A percentile compares a stretch with the other conserved stretches of the same genome.
These are phyloP conservation scores for Stratiomys singularior DNA, from an alignment of 2,888 invertebrate genomes.

Conservation along the genomic window DNA sequence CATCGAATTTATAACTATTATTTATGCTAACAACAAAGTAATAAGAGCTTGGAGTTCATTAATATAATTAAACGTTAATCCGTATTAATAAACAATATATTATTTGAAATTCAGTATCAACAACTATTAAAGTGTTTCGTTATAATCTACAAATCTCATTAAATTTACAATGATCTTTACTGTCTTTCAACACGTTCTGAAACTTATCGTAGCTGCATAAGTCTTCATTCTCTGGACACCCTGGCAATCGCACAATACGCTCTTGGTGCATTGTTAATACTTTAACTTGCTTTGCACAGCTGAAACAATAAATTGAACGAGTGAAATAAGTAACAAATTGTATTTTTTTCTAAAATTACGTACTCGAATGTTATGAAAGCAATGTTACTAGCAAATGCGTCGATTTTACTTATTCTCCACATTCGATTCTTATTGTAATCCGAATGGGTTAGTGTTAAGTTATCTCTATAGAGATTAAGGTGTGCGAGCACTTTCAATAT, in stretches of 20 bases:
- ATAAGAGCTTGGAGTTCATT: too few species aligned
- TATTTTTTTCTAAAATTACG: constrained; percentile 59
- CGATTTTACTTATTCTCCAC: constrained; percentile 75
- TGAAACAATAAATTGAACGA: constrained; percentile 56
- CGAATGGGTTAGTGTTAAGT: constrained; percentile 70
- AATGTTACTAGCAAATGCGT: constrained; percentile 82
- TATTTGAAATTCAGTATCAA: too few species aligned
- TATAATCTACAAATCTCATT: constrained; percentile 70
- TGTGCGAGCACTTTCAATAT: constrained; percentile 79
- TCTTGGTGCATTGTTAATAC: constrained; percentile 82
- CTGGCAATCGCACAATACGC: constrained; percentile 73
- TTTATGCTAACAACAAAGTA: too few species aligned
- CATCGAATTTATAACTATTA: too few species aligned
- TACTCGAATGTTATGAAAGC: constrained; percentile 80
- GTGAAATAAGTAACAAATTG: neutral
- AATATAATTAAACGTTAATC: too few species aligned
- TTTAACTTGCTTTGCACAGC: constrained; percentile 67
- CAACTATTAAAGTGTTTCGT: neutral
- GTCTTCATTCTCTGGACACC: constrained; percentile 71
- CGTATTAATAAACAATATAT: too few species aligned
- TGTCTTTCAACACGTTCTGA: constrained; percentile 69
- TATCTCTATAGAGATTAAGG: constrained; percentile 77
- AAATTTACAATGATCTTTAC: constrained; percentile 75
- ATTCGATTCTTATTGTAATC: constrained; percentile 66
- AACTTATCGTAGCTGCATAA: constrained; percentile 74